Evolutionary conservation across 2,113 vertebrate species (phyloP), one percentile per base, ranked within the genome.

Genomic region (Ornithorhynchus anatinus): DNA sequence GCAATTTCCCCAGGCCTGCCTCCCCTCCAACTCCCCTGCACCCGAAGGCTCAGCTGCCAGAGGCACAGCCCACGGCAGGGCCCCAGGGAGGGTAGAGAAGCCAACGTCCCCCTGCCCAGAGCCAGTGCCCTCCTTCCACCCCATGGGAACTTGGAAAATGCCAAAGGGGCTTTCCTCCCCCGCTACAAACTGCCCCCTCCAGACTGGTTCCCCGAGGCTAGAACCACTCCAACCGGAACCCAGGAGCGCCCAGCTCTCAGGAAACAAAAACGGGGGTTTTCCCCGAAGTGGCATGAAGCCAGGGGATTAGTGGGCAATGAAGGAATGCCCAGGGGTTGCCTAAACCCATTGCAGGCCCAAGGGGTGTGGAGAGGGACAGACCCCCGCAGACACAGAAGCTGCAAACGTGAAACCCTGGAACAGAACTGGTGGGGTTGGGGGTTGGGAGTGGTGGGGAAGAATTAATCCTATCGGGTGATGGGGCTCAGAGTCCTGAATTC

Each of bases 1-100:
- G 10, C n/a, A 22, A 13, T 23, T 23, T 14, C 3, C 5, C 11
- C 14, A 1, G 6, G 1, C 2, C 4, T 4, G 0, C 8, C 31
- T 23, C 10, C 45, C 47, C 20, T 14, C 20, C n/a, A 22, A 13
- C 43, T 23, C 22, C 3, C 5, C 11, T 23, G 25, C 13, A 10
- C 13, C 4, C 47, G 17, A 10, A 29, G 47, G 25, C 45, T 8
- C 8, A 48, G 17, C 23, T 27, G 13, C 4, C 5, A 16, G n/a
- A 11, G 10, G 19, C 32, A 20, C 17, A 20, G 38, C 32, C 53
- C 38, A 66, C 29, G 8, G 32, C 29, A 22, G 40, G n/a, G n/a
- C 32, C 43, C 20, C 17, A 2, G 23, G 36, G 56, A 35, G n/a
- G n/a, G n/a, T n/a, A n/a, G n/a, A n/a, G n/a, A n/a, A n/a, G n/a